Conservation (phyloP, 2,113 vertebrate genomes). For the Leptosomus discolor region DNA sequence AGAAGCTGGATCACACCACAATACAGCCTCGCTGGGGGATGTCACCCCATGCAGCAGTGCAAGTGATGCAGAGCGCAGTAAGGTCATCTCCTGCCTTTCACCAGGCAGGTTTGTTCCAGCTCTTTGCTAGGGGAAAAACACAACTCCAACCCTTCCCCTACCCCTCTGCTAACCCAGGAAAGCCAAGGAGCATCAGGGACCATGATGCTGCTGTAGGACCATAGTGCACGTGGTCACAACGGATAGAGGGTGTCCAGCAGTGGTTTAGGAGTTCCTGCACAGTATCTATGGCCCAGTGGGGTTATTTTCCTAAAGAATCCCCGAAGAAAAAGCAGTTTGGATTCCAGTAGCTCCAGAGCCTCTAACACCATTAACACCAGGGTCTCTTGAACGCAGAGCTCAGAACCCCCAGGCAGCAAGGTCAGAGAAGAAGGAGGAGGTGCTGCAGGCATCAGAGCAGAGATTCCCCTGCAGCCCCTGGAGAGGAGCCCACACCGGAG, state of each 20-base stretch:
- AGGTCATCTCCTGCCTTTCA: background rate
- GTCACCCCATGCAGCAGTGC: rapidly evolving
- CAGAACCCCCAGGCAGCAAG: background rate
- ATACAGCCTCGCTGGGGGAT: background rate
- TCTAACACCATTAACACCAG: background rate
- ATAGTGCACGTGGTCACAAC: rapidly evolving
- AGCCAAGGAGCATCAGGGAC: background rate
- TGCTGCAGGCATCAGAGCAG: background rate
- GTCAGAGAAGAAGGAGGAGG: background rate
- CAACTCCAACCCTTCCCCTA: background rate
- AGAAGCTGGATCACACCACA: background rate
- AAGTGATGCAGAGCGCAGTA: background rate
- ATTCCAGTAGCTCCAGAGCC: background rate
- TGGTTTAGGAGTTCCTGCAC: background rate
- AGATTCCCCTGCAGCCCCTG: background rate
- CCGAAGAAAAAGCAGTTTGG: background rate
- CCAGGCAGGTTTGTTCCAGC: background rate
- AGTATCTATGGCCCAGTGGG: background rate
- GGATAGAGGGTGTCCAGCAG: background rate
- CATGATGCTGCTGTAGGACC: background rate
- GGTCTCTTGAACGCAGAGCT: background rate
- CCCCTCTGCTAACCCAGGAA: background rate
- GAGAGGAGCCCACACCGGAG: background rate
- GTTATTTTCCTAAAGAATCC: background rate
- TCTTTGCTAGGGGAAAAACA: background rate